phyloP scores from a whole-genome alignment of 2,797 vertebrate species.

The Eospalax fontanierii region DNA sequence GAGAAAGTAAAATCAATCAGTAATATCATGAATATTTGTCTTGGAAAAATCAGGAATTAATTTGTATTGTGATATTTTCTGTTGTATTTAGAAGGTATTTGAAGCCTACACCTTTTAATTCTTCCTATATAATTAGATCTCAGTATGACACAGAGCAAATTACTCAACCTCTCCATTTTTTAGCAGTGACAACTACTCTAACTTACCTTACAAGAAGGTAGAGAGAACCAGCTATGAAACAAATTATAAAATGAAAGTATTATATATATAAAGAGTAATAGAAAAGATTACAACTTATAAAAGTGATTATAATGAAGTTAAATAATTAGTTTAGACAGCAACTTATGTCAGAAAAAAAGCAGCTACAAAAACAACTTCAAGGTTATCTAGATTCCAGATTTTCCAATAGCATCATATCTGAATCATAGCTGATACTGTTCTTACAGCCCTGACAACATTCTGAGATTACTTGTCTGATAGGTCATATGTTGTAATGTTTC shows the following conservation, averaged over 20 bases:
- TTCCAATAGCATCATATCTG: slow-evolving; percentile 44
- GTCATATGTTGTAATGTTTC: slow-evolving; percentile 77
- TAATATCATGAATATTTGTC: slow-evolving; percentile 1
- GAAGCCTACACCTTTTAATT: slow-evolving; percentile 69
- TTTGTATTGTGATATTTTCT: slow-evolving; percentile 51
- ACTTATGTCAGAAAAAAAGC: slow-evolving; percentile 73
- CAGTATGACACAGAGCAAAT: slow-evolving; percentile 48
- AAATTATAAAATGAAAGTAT: slow-evolving; percentile 71
- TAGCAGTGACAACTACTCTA: slow-evolving; percentile 63
- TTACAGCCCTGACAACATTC: slow-evolving; percentile 76
- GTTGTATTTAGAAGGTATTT: slow-evolving; percentile 32
- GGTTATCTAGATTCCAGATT: slow-evolving; percentile 71
- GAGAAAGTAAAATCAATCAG: slow-evolving; percentile 34
- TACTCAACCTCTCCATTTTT: slow-evolving; percentile 51
- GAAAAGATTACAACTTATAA: slow-evolving; percentile 75
- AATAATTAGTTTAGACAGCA: slow-evolving; percentile 76
- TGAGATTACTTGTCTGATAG: slow-evolving; percentile 75
- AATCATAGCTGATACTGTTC: slow-evolving; percentile 78
- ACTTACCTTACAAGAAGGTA: slow-evolving; percentile 50
- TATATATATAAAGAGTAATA: slow-evolving; percentile 67
- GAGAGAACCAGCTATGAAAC: slow-evolving; percentile 56
- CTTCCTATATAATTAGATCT: slow-evolving; percentile 62
- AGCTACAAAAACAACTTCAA: slow-evolving; percentile 80
- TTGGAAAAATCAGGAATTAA: slow-evolving; percentile 25
- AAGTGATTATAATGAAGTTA: slow-evolving; percentile 85